Conservation (phyloP, 2,797 vertebrate genomes). For the Melanotaenia boesemani region DNA sequence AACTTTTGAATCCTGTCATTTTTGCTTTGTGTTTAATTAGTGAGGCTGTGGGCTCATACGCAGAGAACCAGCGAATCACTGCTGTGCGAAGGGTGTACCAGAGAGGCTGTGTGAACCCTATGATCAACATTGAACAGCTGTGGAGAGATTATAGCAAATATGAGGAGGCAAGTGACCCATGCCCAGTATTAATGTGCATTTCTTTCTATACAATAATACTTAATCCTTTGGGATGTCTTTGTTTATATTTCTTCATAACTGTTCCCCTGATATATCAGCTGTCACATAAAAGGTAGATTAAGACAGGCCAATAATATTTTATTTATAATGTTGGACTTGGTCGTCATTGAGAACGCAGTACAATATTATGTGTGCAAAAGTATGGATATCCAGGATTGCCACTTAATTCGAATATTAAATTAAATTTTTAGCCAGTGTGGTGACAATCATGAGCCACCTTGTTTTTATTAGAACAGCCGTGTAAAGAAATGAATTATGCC, state of each 20-base stretch:
- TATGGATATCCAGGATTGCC: background rate
- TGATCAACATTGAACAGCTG: constrained; percentile 99
- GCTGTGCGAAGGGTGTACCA: constrained; percentile 98
- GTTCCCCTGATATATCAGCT: background rate
- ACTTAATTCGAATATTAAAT: background rate
- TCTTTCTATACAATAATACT: background rate
- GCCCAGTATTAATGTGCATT: background rate
- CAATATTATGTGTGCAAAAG: background rate
- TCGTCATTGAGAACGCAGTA: background rate
- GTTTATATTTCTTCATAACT: background rate
- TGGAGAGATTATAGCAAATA: constrained; percentile 99
- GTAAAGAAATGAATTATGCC: background rate
- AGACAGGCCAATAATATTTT: background rate
- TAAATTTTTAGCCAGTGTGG: background rate
- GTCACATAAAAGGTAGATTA: background rate
- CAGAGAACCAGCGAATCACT: constrained; percentile 98
- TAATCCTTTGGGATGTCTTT: background rate
- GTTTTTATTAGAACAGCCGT: no score
- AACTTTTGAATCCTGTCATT: background rate
- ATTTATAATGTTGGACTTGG: background rate
- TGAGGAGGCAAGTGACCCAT: constrained; percentile 89
- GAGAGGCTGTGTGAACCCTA: constrained; percentile 98
- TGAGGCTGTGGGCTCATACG: constrained; percentile 98
- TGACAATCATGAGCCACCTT: background rate
- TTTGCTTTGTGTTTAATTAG: constrained; percentile 69